Base-by-base conservation (phyloP, 2,888 invertebrate species). In the Epirrhoe alternata region DNA sequence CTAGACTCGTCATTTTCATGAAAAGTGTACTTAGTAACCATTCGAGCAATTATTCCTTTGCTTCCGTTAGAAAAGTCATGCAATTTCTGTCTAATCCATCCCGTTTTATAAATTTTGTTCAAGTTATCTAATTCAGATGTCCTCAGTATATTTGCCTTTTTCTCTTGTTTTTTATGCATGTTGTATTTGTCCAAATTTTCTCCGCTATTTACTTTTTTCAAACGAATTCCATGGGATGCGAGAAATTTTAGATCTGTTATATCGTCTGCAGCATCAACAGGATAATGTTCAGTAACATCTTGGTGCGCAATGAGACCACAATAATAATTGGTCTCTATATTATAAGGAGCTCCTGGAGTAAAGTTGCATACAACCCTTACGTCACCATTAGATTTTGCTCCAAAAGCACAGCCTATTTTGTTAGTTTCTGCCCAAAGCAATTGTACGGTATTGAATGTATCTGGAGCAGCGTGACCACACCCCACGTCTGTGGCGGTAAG, bases 341-440 rank as follows among this genome's bases (percentile, higher is more conserved):
- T 74, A 69, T 85, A 92, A 12, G 87, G 85, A n/a, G 92, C 90
- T 17, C 90, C 89, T 8, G 92, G 92, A 30, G 88, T 76, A 71
- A 92, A 93, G 71, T 90, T 88, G 64, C 92, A 93, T 1, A 89
- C 79, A 8, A 92, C 86, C 78, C 91, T 81, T 24, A 86, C 68
- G 70, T 92, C 86, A 30, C 88, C 89, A 66, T 82, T 82, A 1
- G 50, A 14, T 47, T 74, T 77, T 66, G 70, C 66, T 38, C 84
- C 89, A 68, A 82, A 89, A 10, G 91, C 92, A 76, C 92, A 93
- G 54, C 92, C 92, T 16, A 93, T 81, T 85, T 90, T 89, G 61
- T 74, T 76, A 5, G 92, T 92, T 17, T 83, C 77, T 3, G 91
- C 90, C 91, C 91, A 92, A 50, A 93, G 61, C 45, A 93, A 70